phyloP scores from a whole-genome alignment of 2,113 vertebrate genomes.

The Hystrix brachyura region DNA sequence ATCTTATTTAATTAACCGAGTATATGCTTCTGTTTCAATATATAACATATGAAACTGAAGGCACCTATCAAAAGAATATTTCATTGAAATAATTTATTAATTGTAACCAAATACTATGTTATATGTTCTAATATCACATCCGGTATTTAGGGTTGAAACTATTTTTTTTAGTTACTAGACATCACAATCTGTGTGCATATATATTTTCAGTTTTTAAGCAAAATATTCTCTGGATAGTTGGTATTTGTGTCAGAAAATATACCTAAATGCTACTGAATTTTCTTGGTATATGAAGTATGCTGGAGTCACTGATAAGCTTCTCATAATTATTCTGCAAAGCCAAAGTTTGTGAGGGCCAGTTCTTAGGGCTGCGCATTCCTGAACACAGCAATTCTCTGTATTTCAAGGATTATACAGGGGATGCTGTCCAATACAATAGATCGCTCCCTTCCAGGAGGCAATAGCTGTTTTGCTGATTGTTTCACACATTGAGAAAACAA shows the following conservation, averaged over 20 bases:
- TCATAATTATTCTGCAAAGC: background rate
- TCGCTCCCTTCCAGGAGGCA: background rate
- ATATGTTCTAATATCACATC: background rate
- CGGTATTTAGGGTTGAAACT: background rate
- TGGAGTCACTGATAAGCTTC: background rate
- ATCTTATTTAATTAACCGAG: background rate
- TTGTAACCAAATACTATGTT: background rate
- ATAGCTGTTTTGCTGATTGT: background rate
- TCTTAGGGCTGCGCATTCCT: background rate
- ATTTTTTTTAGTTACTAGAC: background rate
- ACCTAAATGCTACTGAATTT: background rate
- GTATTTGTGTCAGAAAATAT: background rate
- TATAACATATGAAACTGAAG: background rate
- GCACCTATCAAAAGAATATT: slow-evolving; percentile 9
- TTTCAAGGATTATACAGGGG: background rate
- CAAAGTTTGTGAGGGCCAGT: background rate
- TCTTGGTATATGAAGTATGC: background rate
- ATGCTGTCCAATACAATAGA: background rate
- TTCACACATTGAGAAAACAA: background rate
- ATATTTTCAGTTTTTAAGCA: background rate
- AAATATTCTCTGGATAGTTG: background rate
- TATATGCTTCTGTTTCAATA: background rate
- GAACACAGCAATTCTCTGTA: background rate
- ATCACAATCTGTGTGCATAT: background rate
- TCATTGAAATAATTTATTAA: background rate